Conservation (phyloP, 2,797 vertebrate genomes). For the Pseudochirops corinnae region DNA sequence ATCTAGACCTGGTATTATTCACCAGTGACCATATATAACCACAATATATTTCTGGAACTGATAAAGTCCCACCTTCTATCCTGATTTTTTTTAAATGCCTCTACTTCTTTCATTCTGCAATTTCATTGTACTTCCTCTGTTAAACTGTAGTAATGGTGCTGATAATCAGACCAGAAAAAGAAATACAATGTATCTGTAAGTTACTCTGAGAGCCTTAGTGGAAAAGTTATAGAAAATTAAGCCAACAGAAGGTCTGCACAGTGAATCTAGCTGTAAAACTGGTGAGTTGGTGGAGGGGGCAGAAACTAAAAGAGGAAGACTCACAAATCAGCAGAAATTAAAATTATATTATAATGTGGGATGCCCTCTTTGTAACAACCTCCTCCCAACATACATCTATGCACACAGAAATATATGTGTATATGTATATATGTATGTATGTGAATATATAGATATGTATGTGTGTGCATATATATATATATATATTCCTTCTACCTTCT, state of each 20-base stretch:
- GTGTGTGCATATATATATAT: no score
- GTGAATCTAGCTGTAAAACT: conserved; percentile 31
- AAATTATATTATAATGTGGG: background rate
- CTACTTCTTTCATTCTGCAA: conserved; percentile 18
- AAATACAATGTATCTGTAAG: background rate
- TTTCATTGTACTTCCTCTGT: conserved; percentile 30
- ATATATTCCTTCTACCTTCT: background rate
- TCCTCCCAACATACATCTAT: background rate
- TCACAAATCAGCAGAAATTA: conserved; percentile 5
- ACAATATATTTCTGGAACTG: background rate
- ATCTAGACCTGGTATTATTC: background rate
- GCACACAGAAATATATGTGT: background rate
- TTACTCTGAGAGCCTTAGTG: background rate
- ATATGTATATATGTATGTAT: no score
- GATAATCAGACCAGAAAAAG: conserved; percentile 44
- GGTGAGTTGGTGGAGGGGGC: background rate
- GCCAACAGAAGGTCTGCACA: conserved; percentile 19
- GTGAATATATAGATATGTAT: no score
- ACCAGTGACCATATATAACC: background rate
- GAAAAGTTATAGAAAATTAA: conserved; percentile 18
- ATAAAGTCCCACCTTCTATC: background rate
- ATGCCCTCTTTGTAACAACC: conserved; percentile 8
- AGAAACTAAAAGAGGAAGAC: conserved; percentile 35
- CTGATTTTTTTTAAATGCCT: background rate
- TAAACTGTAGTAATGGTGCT: conserved; percentile 47